Percentiles rank a stretch among this genome's conserved stretches.
Conservation (phyloP, 1,140 invertebrate genomes). For the Hesperophylax magnus region DNA sequence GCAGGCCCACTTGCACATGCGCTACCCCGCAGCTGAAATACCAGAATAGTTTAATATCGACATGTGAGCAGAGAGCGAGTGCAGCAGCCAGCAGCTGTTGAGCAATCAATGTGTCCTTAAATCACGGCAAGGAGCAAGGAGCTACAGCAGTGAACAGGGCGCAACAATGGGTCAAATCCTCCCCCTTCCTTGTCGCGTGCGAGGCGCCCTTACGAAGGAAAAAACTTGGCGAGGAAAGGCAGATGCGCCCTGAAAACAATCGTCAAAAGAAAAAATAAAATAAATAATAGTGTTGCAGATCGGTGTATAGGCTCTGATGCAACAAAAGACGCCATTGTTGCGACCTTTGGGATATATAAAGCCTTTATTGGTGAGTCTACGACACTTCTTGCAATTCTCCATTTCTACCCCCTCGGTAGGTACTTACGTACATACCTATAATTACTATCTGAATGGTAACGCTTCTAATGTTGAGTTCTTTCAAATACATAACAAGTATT, state of each 20-base stretch:
- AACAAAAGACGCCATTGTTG: slow-evolving; percentile 15
- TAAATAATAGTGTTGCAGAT: slow-evolving; percentile 41
- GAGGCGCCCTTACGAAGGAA: background rate
- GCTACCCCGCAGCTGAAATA: background rate
- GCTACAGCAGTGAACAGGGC: background rate
- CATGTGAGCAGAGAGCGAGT: slow-evolving; percentile 5
- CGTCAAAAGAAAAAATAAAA: slow-evolving; percentile 30
- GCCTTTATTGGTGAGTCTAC: background rate
- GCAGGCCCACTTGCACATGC: background rate
- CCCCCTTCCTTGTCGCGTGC: background rate
- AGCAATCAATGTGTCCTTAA: slow-evolving; percentile 43
- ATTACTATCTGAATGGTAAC: background rate
- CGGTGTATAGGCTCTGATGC: slow-evolving; percentile 19
- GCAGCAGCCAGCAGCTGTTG: slow-evolving; percentile 16
- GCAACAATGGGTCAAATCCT: slow-evolving; percentile 21
- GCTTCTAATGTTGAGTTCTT: background rate
- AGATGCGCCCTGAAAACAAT: slow-evolving; percentile 39
- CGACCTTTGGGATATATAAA: slow-evolving; percentile 9
- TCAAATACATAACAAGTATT: too few species aligned
- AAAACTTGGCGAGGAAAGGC: slow-evolving; percentile 22
- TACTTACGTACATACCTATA: too few species aligned
- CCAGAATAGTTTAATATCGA: slow-evolving; percentile 23
- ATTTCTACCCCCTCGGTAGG: background rate
- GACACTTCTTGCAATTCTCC: background rate
- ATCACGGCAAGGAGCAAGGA: slow-evolving; percentile 18